These are phyloP conservation scores for Rotaria sp. DNA, from an alignment of 2,888 invertebrate species.

Conservation along the genomic window DNA sequence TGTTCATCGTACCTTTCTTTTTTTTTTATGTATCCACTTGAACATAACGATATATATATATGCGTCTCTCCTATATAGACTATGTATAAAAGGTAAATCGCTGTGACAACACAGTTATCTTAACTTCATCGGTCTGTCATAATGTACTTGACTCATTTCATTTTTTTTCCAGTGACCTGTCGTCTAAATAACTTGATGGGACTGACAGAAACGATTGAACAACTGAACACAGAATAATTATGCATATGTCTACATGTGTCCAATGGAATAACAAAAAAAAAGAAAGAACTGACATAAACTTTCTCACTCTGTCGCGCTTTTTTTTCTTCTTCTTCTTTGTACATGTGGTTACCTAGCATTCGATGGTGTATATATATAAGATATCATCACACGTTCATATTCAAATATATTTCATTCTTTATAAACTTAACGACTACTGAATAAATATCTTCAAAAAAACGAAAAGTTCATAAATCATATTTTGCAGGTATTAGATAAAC, in stretches of 20 bases:
- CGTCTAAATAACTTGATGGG: background rate
- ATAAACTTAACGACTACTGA: background rate
- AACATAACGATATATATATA: background rate
- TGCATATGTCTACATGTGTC: background rate
- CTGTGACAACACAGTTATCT: background rate
- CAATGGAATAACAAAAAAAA: background rate
- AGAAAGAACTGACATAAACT: background rate
- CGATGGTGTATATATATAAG: background rate
- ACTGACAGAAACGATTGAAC: background rate
- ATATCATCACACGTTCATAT: background rate
- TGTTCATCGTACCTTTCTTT: background rate
- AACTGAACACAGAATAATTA: background rate
- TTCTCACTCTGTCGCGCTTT: background rate
- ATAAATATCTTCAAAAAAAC: background rate
- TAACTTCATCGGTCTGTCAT: background rate
- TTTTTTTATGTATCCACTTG: background rate
- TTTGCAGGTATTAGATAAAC: background rate
- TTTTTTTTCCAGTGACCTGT: background rate
- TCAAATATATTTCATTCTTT: background rate
- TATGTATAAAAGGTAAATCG: background rate
- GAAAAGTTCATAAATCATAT: background rate
- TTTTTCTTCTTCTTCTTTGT: background rate
- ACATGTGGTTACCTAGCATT: background rate
- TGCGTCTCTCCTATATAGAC: background rate
- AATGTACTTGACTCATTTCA: background rate